phyloP scores from a whole-genome alignment of 1,140 invertebrate genomes.

The Cherax quadricarinatus region DNA sequence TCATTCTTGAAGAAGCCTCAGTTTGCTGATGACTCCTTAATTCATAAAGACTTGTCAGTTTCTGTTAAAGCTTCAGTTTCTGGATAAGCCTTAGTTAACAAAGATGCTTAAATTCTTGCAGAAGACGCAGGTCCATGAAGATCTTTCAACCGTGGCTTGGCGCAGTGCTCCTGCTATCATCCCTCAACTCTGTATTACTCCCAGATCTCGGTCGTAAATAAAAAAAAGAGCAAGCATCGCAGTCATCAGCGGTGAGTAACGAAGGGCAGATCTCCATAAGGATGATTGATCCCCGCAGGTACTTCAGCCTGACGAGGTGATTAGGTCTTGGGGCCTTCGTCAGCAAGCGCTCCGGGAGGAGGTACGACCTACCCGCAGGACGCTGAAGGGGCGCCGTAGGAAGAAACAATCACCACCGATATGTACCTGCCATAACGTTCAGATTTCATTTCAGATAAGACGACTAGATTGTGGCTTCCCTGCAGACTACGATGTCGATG shows the following conservation, averaged over 20 bases:
- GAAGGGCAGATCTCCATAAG: not conserved
- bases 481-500: conserved; percentile 3
- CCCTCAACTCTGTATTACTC: no score
- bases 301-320: conserved; percentile 37
- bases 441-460: conserved; percentile 59
- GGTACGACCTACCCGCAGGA: not conserved
- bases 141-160: no score
- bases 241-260: not conserved
- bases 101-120: no score
- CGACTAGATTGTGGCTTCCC: conserved; percentile 38
- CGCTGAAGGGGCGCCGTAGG: not conserved
- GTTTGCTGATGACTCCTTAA: no score
- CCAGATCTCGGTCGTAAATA: no score
- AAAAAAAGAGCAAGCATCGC: no score
- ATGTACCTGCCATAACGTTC: conserved; percentile 28
- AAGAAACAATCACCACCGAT: conserved; percentile 51
- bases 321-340: not conserved
- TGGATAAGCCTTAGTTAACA: no score
- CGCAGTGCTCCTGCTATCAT: no score
- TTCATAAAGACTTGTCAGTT: no score
- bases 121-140: no score
- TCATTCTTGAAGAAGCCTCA: no score
- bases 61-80: no score
- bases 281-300: conserved; percentile 22
- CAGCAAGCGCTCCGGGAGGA: not conserved